Evolutionary conservation across 2,797 vertebrate species (phyloP).

Genomic region (Onychomys leucogaster): DNA sequence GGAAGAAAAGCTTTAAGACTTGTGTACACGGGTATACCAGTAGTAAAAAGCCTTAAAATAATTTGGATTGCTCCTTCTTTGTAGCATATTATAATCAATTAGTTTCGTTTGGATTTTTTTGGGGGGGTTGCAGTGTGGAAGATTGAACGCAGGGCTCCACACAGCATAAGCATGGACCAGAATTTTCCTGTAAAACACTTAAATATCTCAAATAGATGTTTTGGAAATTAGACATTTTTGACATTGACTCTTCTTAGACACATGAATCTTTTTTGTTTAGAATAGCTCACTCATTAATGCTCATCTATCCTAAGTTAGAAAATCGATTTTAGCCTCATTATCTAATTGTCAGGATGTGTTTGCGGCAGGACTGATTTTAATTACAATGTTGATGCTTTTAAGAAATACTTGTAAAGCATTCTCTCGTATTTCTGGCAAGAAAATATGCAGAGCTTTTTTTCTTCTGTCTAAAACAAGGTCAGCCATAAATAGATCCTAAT

Average conservation of each 20-base stretch:
- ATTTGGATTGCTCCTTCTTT: background rate
- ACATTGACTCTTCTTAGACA: background rate
- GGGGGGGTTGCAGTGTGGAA: background rate
- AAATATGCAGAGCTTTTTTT: slow-evolving; percentile 2
- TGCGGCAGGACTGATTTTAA: background rate
- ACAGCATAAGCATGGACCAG: background rate
- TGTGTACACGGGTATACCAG: background rate
- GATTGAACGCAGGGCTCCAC: background rate
- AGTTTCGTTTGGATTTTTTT: slow-evolving; percentile 14
- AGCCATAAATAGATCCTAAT: slow-evolving; percentile 30
- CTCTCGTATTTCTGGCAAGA: slow-evolving; percentile 22
- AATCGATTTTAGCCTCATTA: slow-evolving; percentile 35
- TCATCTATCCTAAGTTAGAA: background rate
- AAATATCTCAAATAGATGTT: background rate
- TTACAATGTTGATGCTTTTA: background rate
- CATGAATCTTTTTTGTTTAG: slow-evolving; percentile 10
- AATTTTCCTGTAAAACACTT: background rate
- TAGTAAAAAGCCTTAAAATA: slow-evolving; percentile 24
- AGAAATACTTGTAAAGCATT: slow-evolving; percentile 32
- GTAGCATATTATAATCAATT: background rate
- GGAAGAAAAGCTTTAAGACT: background rate
- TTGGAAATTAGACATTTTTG: slow-evolving; percentile 41
- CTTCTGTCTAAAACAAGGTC: slow-evolving; percentile 29
- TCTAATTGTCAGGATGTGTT: background rate
- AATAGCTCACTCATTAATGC: background rate